Percentiles rank a stretch among this genome's conserved stretches.
Conservation (phyloP, 2,113 vertebrate genomes). For the Conger conger region DNA sequence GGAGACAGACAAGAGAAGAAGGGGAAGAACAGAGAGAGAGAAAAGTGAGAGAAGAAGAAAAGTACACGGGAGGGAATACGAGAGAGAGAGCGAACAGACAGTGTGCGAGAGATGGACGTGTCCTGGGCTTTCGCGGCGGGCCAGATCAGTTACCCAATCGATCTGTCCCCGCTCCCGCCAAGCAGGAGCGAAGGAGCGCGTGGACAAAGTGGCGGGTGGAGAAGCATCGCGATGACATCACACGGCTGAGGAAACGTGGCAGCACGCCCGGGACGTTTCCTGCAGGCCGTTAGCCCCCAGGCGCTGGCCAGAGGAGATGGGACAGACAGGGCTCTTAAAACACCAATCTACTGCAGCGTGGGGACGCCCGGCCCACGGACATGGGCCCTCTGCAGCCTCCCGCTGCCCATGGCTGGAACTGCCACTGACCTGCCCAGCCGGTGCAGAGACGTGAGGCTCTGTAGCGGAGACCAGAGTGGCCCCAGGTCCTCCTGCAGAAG, state of each 20-base stretch:
- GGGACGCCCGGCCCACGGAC: no score
- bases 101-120: background rate
- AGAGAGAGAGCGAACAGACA: background rate
- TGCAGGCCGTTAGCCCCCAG: background rate
- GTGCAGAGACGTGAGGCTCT: conserved; percentile 70
- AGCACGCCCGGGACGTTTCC: background rate
- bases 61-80: background rate
- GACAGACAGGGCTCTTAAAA: background rate
- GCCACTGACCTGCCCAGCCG: conserved; percentile 73
- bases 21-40: background rate
- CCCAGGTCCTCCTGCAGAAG: conserved; percentile 73
- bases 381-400: no score
- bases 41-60: background rate
- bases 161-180: conserved; percentile 34
- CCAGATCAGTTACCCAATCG: conserved; percentile 39
- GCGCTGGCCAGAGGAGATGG: background rate
- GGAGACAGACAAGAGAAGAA: background rate
- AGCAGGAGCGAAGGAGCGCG: conserved; percentile 47
- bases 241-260: conserved; percentile 54
- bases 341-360: background rate
- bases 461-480: conserved; percentile 74
- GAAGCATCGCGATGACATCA: conserved; percentile 50
- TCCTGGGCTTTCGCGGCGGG: background rate
- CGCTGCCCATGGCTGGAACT: no score
- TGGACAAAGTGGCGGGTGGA: conserved; percentile 37